These are phyloP conservation scores for Glareola pratincola DNA, from an alignment of 2,113 vertebrate genomes.

Conservation along the genomic window DNA sequence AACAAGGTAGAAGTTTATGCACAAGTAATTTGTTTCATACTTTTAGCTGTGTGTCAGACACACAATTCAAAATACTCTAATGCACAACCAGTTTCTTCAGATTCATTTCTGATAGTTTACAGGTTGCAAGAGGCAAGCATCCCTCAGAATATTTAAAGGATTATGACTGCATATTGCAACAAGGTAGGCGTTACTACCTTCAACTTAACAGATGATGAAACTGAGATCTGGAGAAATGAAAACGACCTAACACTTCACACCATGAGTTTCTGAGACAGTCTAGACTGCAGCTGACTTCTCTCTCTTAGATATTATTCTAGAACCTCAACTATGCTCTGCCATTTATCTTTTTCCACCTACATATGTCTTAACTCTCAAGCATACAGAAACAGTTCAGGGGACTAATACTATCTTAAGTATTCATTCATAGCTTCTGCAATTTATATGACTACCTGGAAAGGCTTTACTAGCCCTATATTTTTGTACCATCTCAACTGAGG, in stretches of 20 bases:
- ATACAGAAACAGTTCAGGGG: background rate
- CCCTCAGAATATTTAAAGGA: background rate
- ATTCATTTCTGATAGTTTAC: background rate
- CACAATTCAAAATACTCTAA: background rate
- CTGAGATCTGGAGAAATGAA: background rate
- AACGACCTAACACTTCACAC: background rate
- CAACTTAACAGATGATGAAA: background rate
- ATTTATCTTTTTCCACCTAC: background rate
- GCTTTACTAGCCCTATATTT: background rate
- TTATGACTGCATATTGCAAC: background rate
- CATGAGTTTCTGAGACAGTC: background rate
- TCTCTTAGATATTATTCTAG: conserved; percentile 2
- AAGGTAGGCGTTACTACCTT: background rate
- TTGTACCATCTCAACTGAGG: background rate
- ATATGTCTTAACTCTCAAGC: background rate
- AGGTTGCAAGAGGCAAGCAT: background rate
- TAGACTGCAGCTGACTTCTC: background rate
- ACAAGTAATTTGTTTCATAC: background rate
- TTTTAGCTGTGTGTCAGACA: background rate
- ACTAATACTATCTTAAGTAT: background rate
- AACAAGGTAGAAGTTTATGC: background rate
- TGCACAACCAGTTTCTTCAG: background rate
- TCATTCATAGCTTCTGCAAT: background rate
- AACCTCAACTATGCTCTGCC: background rate
- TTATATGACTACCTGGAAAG: background rate